A percentile compares a stretch with the other conserved stretches of the same genome.
phyloP scores from a whole-genome alignment of 1,140 invertebrate species.

The Drosophila santomea region DNA sequence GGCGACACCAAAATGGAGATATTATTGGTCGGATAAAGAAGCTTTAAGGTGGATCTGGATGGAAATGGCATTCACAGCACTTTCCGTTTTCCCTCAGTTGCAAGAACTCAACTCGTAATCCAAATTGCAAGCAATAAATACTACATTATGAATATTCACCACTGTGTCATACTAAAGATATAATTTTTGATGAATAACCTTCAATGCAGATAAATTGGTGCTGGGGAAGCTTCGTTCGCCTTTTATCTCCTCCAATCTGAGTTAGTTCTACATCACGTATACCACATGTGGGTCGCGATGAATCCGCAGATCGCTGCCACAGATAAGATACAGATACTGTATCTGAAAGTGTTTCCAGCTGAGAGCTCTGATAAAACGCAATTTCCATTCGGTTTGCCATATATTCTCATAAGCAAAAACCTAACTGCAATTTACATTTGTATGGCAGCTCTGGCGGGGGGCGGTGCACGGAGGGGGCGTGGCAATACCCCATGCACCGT shows the following conservation, averaged over 20 bases:
- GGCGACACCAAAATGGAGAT: constrained; percentile 18
- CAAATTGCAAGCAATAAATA: not conserved
- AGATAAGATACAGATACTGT: constrained; percentile 6
- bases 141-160: no score
- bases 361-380: constrained; percentile 38
- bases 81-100: not conserved
- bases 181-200: no score
- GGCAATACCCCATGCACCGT: constrained; percentile 62
- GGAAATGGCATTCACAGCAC: not conserved
- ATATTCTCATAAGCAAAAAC: constrained; percentile 43
- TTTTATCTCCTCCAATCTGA: not conserved
- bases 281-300: constrained; percentile 11
- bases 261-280: constrained; percentile 8
- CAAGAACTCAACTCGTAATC: no score
- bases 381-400: constrained; percentile 47
- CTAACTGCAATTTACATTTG: constrained; percentile 51
- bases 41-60: constrained; percentile 2
- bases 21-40: constrained; percentile 33
- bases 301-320: not conserved
- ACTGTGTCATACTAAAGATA: no score
- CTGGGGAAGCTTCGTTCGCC: no score
- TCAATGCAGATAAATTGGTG: no score
- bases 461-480: not conserved
- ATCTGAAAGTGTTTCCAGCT: constrained; percentile 6
- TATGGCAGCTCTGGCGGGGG: constrained; percentile 8